phyloP scores from a whole-genome alignment of 2,888 invertebrate genomes.

The Xanthia icteritia region DNA sequence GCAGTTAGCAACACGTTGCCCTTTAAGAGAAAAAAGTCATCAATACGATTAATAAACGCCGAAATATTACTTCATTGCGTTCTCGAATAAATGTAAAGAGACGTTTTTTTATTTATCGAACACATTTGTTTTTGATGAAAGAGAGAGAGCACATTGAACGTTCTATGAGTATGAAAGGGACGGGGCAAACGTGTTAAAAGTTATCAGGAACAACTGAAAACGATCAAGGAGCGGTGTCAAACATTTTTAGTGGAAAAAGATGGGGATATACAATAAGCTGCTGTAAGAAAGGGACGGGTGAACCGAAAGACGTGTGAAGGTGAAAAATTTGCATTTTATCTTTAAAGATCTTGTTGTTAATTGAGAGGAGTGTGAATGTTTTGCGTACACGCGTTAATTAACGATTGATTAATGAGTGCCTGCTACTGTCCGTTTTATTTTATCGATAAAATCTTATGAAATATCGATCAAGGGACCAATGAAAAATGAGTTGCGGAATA shows the following conservation, averaged over 20 bases:
- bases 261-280: slow-evolving; percentile 47
- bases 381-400: slow-evolving; percentile 82
- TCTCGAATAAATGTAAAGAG: slow-evolving; percentile 70
- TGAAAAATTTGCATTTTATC: slow-evolving; percentile 83
- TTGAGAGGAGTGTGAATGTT: slow-evolving; percentile 84
- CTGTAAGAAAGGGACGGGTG: slow-evolving; percentile 66
- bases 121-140: slow-evolving; percentile 70
- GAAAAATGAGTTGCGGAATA: slow-evolving; percentile 20
- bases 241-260: slow-evolving; percentile 60
- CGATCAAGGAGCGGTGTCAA: slow-evolving; percentile 46
- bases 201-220: slow-evolving; percentile 43
- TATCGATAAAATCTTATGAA: slow-evolving; percentile 71
- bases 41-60: slow-evolving; percentile 70
- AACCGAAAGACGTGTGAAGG: slow-evolving; percentile 73
- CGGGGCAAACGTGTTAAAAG: slow-evolving; percentile 29
- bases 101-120: slow-evolving; percentile 75
- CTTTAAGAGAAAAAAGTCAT: slow-evolving; percentile 70
- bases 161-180: slow-evolving; percentile 20
- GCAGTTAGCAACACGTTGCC: slow-evolving; percentile 66
- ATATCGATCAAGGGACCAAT: slow-evolving; percentile 54
- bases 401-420: slow-evolving; percentile 82
- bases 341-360: slow-evolving; percentile 83
- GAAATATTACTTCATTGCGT: slow-evolving; percentile 67
- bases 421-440: slow-evolving; percentile 79
- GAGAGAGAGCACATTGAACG: slow-evolving; percentile 50